Evolutionary conservation across 1,140 invertebrate species (phyloP), one percentile per base, ranked within the genome.

Genomic region (Pectinophora gossypiella): DNA sequence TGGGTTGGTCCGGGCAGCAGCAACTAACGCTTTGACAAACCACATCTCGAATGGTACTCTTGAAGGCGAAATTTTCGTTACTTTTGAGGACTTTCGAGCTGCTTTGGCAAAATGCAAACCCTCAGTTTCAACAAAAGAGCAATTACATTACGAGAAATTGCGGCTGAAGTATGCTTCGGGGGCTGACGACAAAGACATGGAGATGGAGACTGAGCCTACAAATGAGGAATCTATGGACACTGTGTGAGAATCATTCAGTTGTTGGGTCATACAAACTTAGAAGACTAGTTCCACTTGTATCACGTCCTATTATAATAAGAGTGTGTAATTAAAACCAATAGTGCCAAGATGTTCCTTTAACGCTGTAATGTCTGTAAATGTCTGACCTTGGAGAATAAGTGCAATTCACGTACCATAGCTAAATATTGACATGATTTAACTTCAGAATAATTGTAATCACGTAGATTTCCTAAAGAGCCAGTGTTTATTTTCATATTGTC

Each of bases 41-140:
- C 83, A 83, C 48, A 85, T 86, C 46, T 61, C 78, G n/a, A 80
- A 78, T 56, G 78, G 74, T 4, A 76, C 74, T 10, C 52, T 85
- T 0, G 73, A 84, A 19, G 76, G 66, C 0, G 76, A 86, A 4
- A 69, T 88, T 22, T 72, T 84, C 51, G 89, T 90, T 2, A 76
- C 75, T 10, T 87, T 83, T 23, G 85, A 85, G 59, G 88, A 90
- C 63, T 89, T 90, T 54, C 76, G 82, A 59, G 71, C 71, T 48
- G 96, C 95, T 3, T 88, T 97, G 13, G 72, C 83, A 13, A 95
- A 94, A 88, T 92, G 95, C 44, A 91, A 92, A 70, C 95, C 95
- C 6, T 97, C 96, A 9, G 94, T 97, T 2, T 91, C 91, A 16
- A 79, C 90, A 48, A 93, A 94, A 85, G 94, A 93, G 43, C 82